A percentile compares a stretch with the other conserved stretches of the same genome.
These are phyloP conservation scores for Cerastis leucographa DNA, from an alignment of 2,888 invertebrate genomes.

Conservation along the genomic window DNA sequence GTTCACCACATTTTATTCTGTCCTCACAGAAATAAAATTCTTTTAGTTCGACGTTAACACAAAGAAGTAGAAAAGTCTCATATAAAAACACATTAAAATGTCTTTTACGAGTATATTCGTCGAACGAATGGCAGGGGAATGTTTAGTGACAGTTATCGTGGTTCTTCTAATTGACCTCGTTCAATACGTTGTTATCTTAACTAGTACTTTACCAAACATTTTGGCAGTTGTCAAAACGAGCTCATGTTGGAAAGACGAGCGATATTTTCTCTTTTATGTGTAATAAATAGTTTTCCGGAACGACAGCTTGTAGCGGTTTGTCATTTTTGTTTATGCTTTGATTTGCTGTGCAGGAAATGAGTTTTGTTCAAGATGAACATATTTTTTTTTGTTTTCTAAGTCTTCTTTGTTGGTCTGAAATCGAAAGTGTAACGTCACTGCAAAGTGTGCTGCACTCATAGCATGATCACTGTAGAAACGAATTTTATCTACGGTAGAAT, in stretches of 20 bases:
- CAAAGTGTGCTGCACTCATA: background rate
- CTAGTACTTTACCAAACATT: constrained; percentile 28
- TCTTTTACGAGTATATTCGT: background rate
- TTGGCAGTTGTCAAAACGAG: constrained; percentile 36
- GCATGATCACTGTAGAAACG: too few relatives aligned
- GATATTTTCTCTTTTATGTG: constrained; percentile 21
- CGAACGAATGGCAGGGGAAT: background rate
- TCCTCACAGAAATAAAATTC: background rate
- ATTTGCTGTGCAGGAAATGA: constrained; percentile 14
- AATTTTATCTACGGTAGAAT: too few relatives aligned
- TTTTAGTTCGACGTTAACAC: background rate
- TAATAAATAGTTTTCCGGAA: constrained; percentile 40
- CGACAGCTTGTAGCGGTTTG: constrained; percentile 30
- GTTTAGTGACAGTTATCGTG: background rate
- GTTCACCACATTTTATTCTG: background rate
- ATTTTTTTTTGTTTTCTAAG: background rate
- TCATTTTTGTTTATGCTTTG: constrained; percentile 18
- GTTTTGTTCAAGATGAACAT: constrained; percentile 14
- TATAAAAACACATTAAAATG: constrained; percentile 12
- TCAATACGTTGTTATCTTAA: constrained; percentile 20
- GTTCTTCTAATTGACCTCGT: constrained; percentile 25
- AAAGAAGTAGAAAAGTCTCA: background rate
- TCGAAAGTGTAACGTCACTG: background rate
- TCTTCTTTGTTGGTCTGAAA: background rate
- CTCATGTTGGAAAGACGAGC: constrained; percentile 6